phyloP scores from a whole-genome alignment of 2,888 invertebrate genomes.

The Drosophila paranaensis region DNA sequence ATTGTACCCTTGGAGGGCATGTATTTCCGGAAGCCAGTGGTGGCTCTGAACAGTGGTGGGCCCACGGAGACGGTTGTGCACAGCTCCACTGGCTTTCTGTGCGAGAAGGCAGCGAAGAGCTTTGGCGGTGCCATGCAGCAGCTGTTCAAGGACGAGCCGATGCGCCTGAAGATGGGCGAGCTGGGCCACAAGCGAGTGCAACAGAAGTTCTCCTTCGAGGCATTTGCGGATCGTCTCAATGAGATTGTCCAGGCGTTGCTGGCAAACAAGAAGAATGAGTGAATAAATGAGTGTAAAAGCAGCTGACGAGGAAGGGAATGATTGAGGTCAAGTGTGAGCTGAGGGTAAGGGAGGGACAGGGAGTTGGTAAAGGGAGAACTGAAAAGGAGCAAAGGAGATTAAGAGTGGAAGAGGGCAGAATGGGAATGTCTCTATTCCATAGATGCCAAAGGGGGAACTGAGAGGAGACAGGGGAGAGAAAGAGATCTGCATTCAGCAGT shows the following conservation, averaged over 20 bases:
- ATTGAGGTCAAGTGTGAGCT: neutral
- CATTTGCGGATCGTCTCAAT: constrained; percentile 90
- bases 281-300: neutral
- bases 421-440: too few species aligned
- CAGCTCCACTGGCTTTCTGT: constrained; percentile 92
- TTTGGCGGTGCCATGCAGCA: constrained; percentile 92
- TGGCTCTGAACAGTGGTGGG: constrained; percentile 98
- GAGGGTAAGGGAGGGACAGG: neutral
- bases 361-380: too few species aligned
- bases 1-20: constrained; percentile 99
- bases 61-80: constrained; percentile 95
- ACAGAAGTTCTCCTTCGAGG: constrained; percentile 92
- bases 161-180: constrained; percentile 89
- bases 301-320: neutral
- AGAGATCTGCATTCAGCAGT: too few species aligned
- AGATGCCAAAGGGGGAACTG: too few species aligned
- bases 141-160: constrained; percentile 87
- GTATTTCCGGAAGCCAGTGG: constrained; percentile 96
- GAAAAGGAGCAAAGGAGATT: too few species aligned
- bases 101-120: constrained; percentile 88
- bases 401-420: neutral
- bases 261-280: constrained; percentile 23
- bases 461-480: too few species aligned
- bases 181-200: constrained; percentile 91
- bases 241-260: constrained; percentile 68